Evolutionary conservation across 2,797 vertebrate species (phyloP).

Genomic region (Myripristis jacobus): DNA sequence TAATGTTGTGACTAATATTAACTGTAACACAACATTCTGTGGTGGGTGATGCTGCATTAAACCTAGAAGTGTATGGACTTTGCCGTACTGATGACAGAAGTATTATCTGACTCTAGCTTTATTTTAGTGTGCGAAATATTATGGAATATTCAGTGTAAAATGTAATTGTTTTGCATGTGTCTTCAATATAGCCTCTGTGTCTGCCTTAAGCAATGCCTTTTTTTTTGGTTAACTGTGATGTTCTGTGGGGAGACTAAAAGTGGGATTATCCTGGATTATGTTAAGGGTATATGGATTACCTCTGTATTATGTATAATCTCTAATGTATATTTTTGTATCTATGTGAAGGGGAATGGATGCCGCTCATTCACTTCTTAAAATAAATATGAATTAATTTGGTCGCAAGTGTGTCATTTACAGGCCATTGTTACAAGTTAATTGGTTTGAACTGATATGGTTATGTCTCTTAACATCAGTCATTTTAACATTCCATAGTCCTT

Average conservation of each 20-base stretch:
- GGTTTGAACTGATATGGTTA: not conserved
- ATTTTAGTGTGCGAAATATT: constrained; percentile 56
- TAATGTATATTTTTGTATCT: constrained; percentile 67
- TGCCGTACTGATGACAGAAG: constrained; percentile 59
- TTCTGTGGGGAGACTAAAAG: constrained; percentile 49
- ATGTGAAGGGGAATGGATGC: constrained; percentile 58
- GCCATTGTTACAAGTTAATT: not conserved
- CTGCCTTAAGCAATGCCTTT: constrained; percentile 41
- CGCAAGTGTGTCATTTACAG: constrained; percentile 4
- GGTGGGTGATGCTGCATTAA: constrained; percentile 7
- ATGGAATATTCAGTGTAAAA: constrained; percentile 39
- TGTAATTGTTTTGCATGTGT: constrained; percentile 63
- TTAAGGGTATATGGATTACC: constrained; percentile 72
- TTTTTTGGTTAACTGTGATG: constrained; percentile 74
- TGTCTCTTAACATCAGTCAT: not conserved
- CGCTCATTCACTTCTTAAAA: constrained; percentile 71
- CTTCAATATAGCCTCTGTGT: constrained; percentile 38
- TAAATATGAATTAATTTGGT: constrained; percentile 72
- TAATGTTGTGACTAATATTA: constrained; percentile 32
- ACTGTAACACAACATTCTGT: constrained; percentile 45
- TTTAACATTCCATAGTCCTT: not conserved
- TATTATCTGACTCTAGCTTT: constrained; percentile 69
- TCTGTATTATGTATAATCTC: constrained; percentile 70
- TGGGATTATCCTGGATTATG: constrained; percentile 79
- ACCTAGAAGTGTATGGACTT: constrained; percentile 22